A percentile compares a stretch with the other conserved stretches of the same genome.
phyloP scores from a whole-genome alignment of 2,888 invertebrate species.

The Limnephilus marmoratus region DNA sequence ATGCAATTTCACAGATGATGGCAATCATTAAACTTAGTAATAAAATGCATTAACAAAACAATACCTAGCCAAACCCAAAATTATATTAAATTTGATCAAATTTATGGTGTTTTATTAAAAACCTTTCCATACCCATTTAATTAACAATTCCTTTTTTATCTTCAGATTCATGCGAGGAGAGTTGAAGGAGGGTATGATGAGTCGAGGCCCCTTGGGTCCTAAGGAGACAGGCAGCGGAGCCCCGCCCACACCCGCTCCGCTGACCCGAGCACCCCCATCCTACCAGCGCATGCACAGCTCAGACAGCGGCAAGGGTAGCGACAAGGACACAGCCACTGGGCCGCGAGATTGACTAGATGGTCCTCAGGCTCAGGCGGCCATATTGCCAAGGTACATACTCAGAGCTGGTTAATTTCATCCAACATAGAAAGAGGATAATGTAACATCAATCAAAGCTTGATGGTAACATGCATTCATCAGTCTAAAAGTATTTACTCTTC shows the following conservation, averaged over 20 bases:
- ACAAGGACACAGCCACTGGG: conserved; percentile 81
- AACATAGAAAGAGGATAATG: background rate
- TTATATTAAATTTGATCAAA: background rate
- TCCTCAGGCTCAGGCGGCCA: conserved; percentile 79
- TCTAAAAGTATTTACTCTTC: background rate
- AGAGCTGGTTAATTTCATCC: background rate
- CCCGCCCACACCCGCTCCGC: conserved; percentile 85
- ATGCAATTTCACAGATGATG: background rate
- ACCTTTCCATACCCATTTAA: background rate
- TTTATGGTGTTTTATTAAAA: background rate
- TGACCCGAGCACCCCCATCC: conserved; percentile 83
- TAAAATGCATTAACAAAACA: background rate
- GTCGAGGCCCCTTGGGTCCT: conserved; percentile 73
- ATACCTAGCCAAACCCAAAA: background rate
- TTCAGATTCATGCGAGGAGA: conserved; percentile 94
- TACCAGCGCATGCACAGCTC: conserved; percentile 93
- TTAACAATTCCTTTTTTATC: background rate
- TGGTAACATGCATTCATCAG: background rate
- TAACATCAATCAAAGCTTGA: background rate
- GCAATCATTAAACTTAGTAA: background rate
- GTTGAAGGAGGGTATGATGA: conserved; percentile 72
- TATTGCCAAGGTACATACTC: conserved; percentile 70
- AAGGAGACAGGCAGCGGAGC: conserved; percentile 77
- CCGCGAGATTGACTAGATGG: conserved; percentile 89
- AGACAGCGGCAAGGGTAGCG: conserved; percentile 86